Conservation (phyloP, 2,113 vertebrate genomes). For the Propithecus coquereli region DNA sequence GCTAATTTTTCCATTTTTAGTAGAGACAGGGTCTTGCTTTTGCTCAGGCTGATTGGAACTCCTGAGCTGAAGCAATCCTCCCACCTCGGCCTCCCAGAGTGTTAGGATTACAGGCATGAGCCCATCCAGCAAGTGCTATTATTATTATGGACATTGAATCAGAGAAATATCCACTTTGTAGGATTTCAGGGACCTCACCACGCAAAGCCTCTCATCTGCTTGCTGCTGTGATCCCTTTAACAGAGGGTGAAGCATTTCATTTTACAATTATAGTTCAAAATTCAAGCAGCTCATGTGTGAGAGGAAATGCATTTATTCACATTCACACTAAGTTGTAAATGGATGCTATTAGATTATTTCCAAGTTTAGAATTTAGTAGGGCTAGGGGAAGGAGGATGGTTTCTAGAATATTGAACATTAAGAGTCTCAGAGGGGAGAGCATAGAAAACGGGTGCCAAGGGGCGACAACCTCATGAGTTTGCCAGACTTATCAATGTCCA, state of each 20-base stretch:
- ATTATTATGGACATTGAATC: background rate
- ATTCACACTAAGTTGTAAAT: conserved; percentile 30
- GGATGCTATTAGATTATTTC: conserved; percentile 23
- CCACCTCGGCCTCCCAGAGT: too few relatives aligned
- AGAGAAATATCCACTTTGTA: background rate
- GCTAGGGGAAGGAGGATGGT: background rate
- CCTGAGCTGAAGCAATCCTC: too few relatives aligned
- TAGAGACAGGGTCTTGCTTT: too few relatives aligned
- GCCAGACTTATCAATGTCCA: background rate
- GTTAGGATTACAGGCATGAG: too few relatives aligned
- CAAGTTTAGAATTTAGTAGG: background rate
- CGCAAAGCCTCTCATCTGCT: background rate
- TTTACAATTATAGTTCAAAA: conserved; percentile 9
- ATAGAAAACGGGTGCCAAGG: background rate
- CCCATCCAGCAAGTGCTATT: background rate
- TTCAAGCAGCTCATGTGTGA: background rate
- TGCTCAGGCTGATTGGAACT: too few relatives aligned
- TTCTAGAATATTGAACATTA: conserved; percentile 35
- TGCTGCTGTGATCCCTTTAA: conserved; percentile 32
- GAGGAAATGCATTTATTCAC: conserved; percentile 27
- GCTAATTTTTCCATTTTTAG: too few relatives aligned
- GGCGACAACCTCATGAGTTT: background rate
- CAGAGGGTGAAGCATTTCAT: background rate
- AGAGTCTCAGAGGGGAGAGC: background rate
- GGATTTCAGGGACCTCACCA: background rate